A percentile compares a stretch with the other conserved stretches of the same genome.
Conservation (phyloP, 2,113 vertebrate genomes). For the Hippocampus barbouri region DNA sequence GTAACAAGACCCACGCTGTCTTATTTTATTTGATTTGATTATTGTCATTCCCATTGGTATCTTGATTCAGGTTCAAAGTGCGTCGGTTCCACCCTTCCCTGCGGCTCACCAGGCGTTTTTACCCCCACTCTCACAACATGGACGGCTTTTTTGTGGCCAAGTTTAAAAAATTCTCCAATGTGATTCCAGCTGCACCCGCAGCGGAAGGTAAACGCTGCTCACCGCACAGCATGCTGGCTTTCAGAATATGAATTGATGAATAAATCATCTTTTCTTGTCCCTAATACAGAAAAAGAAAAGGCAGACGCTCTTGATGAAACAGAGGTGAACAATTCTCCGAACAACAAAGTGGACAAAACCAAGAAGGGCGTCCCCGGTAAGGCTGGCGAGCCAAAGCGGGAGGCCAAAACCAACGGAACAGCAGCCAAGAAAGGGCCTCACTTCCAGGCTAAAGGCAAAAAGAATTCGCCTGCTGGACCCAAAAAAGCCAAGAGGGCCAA, state of each 20-base stretch:
- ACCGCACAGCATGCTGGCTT: neutral
- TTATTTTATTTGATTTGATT: no score
- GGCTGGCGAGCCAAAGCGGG: slow-evolving; percentile 13
- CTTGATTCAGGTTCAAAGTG: slow-evolving; percentile 79
- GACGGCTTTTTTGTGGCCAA: slow-evolving; percentile 97
- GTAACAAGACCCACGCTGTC: slow-evolving; percentile 51
- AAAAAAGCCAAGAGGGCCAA: slow-evolving; percentile 67
- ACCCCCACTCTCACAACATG: slow-evolving; percentile 96
- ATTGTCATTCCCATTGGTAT: neutral
- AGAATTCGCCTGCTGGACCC: slow-evolving; percentile 36
- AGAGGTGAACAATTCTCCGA: neutral
- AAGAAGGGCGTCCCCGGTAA: slow-evolving; percentile 35
- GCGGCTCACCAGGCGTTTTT: slow-evolving; percentile 82
- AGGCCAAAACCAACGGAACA: slow-evolving; percentile 51
- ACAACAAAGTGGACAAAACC: slow-evolving; percentile 34
- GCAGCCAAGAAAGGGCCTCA: slow-evolving; percentile 16
- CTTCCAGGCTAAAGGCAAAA: slow-evolving; percentile 44
- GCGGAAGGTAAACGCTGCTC: slow-evolving; percentile 57
- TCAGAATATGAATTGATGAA: neutral
- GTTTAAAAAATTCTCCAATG: slow-evolving; percentile 92
- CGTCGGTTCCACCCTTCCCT: slow-evolving; percentile 89
- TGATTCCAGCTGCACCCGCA: slow-evolving; percentile 71
- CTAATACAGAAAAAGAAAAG: slow-evolving; percentile 46
- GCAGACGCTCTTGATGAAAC: slow-evolving; percentile 42
- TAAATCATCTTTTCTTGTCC: slow-evolving; percentile 17